phyloP scores from a whole-genome alignment of 2,797 vertebrate species.

The Pangasius krempfi region DNA sequence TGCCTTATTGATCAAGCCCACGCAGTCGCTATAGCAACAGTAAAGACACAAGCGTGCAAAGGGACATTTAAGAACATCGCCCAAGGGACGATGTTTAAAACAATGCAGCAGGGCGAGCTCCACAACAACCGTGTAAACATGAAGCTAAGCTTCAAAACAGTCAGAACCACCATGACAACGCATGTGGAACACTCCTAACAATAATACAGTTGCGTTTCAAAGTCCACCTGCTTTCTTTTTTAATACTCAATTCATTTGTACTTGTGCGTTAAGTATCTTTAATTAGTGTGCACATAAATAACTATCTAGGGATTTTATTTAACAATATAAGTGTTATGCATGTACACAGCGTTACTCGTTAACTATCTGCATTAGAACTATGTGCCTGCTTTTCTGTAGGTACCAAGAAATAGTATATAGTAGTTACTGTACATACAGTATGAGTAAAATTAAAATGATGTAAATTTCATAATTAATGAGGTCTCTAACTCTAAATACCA shows the following conservation, averaged over 20 bases:
- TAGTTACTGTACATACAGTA: not conserved
- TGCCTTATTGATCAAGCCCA: conserved; percentile 54
- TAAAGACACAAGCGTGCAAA: conserved; percentile 55
- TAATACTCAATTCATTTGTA: not conserved
- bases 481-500: not conserved
- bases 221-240: not conserved
- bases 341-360: not conserved
- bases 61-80: conserved; percentile 53
- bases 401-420: not conserved
- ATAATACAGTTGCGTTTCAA: not conserved
- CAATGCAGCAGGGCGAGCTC: conserved; percentile 35
- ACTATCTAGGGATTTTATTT: not conserved
- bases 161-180: not conserved
- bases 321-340: too few species aligned
- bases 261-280: not conserved
- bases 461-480: not conserved
- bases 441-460: not conserved
- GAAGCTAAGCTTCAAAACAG: conserved; percentile 24
- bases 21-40: conserved; percentile 58
- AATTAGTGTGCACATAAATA: not conserved
- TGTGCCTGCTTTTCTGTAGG: not conserved
- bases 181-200: not conserved
- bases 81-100: conserved; percentile 52
- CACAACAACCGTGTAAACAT: conserved; percentile 39
- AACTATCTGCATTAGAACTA: not conserved